Percentiles rank a stretch among this genome's conserved stretches.
Evolutionary conservation across 2,113 vertebrate genomes (phyloP).

Genomic region (Naja naja): DNA sequence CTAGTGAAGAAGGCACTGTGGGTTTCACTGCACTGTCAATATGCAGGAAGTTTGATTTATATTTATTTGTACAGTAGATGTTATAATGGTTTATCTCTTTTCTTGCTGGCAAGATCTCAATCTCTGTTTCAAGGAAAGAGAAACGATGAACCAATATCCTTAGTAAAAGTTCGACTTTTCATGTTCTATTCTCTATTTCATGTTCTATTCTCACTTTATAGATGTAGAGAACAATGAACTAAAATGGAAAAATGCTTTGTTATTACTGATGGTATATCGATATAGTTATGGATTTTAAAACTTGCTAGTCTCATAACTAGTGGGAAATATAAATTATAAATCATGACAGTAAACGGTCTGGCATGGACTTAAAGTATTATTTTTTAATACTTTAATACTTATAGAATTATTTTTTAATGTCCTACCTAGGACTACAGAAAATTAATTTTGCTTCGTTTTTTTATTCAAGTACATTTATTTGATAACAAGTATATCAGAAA

Average conservation of each 20-base stretch:
- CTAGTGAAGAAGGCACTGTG: not conserved
- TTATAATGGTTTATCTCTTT: constrained; percentile 43
- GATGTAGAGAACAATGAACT: constrained; percentile 50
- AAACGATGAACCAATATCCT: constrained; percentile 38
- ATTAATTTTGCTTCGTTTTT: not conserved
- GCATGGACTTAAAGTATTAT: not conserved
- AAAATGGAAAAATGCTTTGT: constrained; percentile 43
- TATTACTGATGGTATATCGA: not conserved
- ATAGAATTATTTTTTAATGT: constrained; percentile 17
- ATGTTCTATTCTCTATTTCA: constrained; percentile 44
- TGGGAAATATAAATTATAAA: constrained; percentile 13
- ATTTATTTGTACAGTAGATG: constrained; percentile 13
- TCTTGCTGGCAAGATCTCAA: constrained; percentile 27
- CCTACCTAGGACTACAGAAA: not conserved
- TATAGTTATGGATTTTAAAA: not conserved
- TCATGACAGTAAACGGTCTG: not conserved
- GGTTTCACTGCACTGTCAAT: constrained; percentile 27
- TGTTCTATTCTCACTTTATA: constrained; percentile 45
- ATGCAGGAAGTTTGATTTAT: constrained; percentile 15
- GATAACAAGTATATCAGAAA: not conserved
- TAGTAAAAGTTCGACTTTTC: constrained; percentile 32
- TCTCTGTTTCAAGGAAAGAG: constrained; percentile 37
- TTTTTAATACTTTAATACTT: no score
- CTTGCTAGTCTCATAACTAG: not conserved
- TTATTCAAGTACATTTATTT: not conserved